Evolutionary conservation across 2,797 vertebrate genomes (phyloP).

Genomic region (Chelidonichthys spinosus): DNA sequence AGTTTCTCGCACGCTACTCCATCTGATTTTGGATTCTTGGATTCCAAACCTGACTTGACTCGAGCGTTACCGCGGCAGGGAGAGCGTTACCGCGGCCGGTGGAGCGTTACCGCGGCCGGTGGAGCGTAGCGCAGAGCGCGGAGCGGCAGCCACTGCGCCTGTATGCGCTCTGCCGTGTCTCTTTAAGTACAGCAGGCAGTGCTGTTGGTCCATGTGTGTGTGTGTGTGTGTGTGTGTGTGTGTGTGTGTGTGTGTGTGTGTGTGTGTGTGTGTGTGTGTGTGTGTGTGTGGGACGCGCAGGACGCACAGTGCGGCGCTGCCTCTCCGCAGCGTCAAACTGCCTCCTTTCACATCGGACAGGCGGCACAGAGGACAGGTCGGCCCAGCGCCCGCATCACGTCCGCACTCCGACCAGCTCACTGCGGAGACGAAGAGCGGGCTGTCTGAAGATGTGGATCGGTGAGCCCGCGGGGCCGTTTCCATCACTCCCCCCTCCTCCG

Average conservation of each 20-base stretch:
- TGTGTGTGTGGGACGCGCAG: slow-evolving; percentile 52
- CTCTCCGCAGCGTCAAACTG: slow-evolving; percentile 69
- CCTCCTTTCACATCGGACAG: slow-evolving; percentile 52
- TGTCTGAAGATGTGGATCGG: slow-evolving; percentile 8
- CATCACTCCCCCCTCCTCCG: slow-evolving; percentile 24
- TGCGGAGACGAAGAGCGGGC: slow-evolving; percentile 10
- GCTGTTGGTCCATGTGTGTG: slow-evolving; percentile 69
- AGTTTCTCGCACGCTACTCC: too few relatives aligned
- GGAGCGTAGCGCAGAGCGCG: slow-evolving; percentile 11
- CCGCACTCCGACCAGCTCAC: slow-evolving; percentile 39
- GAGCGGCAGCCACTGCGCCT: slow-evolving; percentile 32
- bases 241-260: slow-evolving; percentile 7
- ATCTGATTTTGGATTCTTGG: not conserved
- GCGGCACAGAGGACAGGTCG: slow-evolving; percentile 58
- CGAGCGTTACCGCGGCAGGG: too few relatives aligned
- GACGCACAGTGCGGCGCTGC: slow-evolving; percentile 69
- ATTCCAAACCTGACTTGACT: too few relatives aligned
- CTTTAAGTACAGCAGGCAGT: slow-evolving; percentile 82
- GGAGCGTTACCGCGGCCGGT: too few relatives aligned
- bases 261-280: too few relatives aligned
- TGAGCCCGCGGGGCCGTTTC: slow-evolving; percentile 23
- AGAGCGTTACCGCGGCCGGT: too few relatives aligned
- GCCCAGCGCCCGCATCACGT: slow-evolving; percentile 32
- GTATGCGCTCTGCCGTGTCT: slow-evolving; percentile 66
- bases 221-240: too few relatives aligned